Base-by-base conservation (phyloP, 2,797 vertebrate genomes). In the Poeciliopsis infans region DNA sequence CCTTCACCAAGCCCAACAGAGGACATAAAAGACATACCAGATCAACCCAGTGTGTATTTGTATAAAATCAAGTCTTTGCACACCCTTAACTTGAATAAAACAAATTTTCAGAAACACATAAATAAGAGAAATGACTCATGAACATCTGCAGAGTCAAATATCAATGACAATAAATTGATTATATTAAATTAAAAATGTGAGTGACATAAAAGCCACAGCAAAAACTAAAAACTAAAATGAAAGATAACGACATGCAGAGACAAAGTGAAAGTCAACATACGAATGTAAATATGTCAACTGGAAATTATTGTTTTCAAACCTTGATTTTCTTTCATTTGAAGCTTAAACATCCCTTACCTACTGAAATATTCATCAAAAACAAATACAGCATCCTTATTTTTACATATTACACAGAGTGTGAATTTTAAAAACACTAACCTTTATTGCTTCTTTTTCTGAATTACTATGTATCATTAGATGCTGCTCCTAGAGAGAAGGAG, bases 401-500 rank as follows among this genome's bases (percentile, higher is more conserved):
- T 41, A 43, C 39, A 69, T n/a, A 43, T n/a, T 43, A 15, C 39
- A 51, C 20, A 31, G 5, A 55, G 53, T 73, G 76, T 59, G 16
- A 74, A 72, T 70, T 43, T 28, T 7, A 51, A 57, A 7, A 53
- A 57, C 51, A 85, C 59, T 57, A 79, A 66, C 79, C 70, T 70
- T 66, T 13, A 49, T 59, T 28, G 71, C 70, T 83, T 70, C 43
- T 57, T 76, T 72, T 12, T 5, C 70, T 80, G 80, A 85, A 72
- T 88, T 64, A 75, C 68, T 36, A 5, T 59, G 72, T 49, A 41
- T 78, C 16, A 51, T 84, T 80, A 82, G 69, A 72, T 79, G 53
- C 75, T 75, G 76, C 75, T 82, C 71, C 74, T 5, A 75, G 47
- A 77, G 78, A 61, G 64, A 45, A 15, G 77, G 75, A 86, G 80